Conservation (phyloP, 2,797 vertebrate species). For the Acanthurus tractus region DNA sequence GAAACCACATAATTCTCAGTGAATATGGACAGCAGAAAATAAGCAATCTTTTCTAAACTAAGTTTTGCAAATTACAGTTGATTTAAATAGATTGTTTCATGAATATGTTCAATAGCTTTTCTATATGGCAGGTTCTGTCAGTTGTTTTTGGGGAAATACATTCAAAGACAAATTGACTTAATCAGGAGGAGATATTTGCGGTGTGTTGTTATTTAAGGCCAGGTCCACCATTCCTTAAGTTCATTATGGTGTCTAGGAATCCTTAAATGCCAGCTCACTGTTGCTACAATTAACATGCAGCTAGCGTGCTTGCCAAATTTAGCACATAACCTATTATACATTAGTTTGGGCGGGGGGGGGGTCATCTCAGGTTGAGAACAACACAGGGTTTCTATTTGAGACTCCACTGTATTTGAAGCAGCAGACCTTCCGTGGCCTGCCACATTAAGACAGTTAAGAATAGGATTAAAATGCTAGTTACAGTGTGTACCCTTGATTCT, state of each 20-base stretch:
- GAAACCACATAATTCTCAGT: background rate
- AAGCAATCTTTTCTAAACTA: background rate
- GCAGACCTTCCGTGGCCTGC: background rate
- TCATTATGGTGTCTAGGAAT: background rate
- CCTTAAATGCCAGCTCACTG: slow-evolving; percentile 14
- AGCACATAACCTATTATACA: background rate
- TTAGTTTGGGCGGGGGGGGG: background rate
- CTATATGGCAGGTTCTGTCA: background rate
- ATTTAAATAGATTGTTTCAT: too few relatives aligned
- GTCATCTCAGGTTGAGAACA: background rate
- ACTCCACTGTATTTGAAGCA: background rate
- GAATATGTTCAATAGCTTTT: background rate
- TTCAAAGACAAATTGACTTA: background rate
- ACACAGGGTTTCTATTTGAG: slow-evolving; percentile 1
- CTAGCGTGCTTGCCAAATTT: background rate
- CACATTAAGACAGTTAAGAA: slow-evolving; percentile 21
- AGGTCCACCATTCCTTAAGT: background rate
- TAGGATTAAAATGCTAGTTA: slow-evolving; percentile 14
- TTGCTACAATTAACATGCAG: slow-evolving; percentile 7
- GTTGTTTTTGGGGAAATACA: background rate
- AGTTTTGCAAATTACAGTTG: background rate
- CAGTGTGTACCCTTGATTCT: slow-evolving; percentile 7
- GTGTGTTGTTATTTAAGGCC: background rate
- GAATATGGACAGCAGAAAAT: background rate
- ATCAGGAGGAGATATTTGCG: background rate